Conservation (phyloP, 2,797 vertebrate species). For the Rhabdophis nuchalis region DNA sequence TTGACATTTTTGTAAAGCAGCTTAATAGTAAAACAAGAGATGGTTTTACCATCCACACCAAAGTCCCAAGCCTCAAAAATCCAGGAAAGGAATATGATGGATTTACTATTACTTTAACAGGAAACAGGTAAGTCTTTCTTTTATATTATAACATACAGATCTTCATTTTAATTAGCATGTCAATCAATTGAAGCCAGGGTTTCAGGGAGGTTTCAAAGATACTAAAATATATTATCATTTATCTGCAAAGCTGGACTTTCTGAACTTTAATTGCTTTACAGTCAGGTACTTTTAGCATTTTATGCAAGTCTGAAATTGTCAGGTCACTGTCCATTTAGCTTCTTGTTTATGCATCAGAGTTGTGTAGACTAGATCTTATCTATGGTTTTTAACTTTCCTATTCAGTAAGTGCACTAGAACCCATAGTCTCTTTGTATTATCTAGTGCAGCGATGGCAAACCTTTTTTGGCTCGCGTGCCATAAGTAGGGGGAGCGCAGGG, state of each 20-base stretch:
- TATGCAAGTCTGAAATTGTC: background rate
- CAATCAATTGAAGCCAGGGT: background rate
- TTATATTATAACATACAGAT: background rate
- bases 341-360: background rate
- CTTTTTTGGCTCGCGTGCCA: too few species aligned
- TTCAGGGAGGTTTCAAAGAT: background rate
- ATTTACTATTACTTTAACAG: conserved; percentile 95
- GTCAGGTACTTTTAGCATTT: background rate
- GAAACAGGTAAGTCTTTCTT: conserved; percentile 82
- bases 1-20: conserved; percentile 79
- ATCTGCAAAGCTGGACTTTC: background rate
- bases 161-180: background rate
- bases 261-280: background rate
- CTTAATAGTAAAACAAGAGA: conserved; percentile 99
- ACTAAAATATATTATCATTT: background rate
- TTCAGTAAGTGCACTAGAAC: background rate
- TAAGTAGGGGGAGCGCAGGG: too few species aligned
- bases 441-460: too few species aligned
- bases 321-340: background rate
- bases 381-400: background rate
- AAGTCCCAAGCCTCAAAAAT: conserved; percentile 92
- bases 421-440: background rate
- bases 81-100: conserved; percentile 91
- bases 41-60: conserved; percentile 96
- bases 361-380: background rate